Base-by-base conservation (phyloP, 2,113 vertebrate species). In the Cebidichthys violaceus region DNA sequence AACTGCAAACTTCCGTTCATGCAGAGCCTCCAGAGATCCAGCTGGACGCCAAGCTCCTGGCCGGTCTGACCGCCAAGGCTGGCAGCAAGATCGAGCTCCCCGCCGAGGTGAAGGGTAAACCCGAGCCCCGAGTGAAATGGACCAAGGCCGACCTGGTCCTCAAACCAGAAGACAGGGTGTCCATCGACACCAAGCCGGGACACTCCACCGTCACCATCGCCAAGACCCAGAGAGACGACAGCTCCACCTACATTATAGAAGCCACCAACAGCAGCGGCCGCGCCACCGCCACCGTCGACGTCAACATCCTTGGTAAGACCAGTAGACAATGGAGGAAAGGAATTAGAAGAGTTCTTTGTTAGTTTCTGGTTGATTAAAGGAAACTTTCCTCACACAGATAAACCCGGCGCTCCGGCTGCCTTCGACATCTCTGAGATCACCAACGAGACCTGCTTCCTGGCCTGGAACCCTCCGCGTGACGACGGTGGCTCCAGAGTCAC, bases 391-490 rank as follows among this genome's bases (percentile, higher is more conserved):
- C 13, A 5, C 78, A 85, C 93, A 99, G 98, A 99, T 94, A 99
- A 99, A 82, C 98, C 98, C 1, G 98, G 98, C 20, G 96, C 98
- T 70, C 98, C 98, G 7, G 98, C 98, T 83, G 98, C 97, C 37
- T 99, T 99, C 78, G 98, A 99, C 90, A 97, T 99, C 77, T 97
- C 97, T 47, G 97, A 99, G 62, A 97, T 99, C 85, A 99, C 98
- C 82, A 99, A 96, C 0, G 96, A 97, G 79, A 95, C 97, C 18
- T 99, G 98, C 82, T 93, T 97, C 91, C 93, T 99, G 70, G 97
- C 98, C 1, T 99, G 98, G 98, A 99, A 99, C 92, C 98, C 98
- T 75, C 98, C 98, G 14, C 95, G 98, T 74, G 98, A 99, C 64
- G 98, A 99, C 43, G 98, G 98, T 1, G 98, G 98, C 43, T 98